Evolutionary conservation across 2,113 vertebrate genomes (phyloP).

Genomic region (Rhineura floridana): DNA sequence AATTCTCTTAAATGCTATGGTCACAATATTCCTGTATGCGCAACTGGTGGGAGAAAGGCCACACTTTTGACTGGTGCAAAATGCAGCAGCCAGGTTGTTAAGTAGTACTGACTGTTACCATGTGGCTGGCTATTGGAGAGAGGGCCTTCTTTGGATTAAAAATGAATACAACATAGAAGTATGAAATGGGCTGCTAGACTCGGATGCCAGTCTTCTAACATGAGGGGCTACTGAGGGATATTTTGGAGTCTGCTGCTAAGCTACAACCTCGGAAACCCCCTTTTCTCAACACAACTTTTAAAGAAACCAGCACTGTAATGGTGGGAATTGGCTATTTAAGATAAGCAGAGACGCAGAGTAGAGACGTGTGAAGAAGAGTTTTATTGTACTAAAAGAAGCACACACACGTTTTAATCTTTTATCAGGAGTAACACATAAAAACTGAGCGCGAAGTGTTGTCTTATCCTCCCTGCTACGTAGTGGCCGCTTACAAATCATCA

Average conservation of each 20-base stretch:
- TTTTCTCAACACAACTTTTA: no score
- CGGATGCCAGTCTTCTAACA: background rate
- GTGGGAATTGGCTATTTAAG: no score
- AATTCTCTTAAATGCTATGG: background rate
- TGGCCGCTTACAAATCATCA: no score
- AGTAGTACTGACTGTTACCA: background rate
- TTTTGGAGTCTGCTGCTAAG: no score
- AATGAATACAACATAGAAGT: background rate
- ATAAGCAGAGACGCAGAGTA: no score
- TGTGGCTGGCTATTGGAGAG: background rate
- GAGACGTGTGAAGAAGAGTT: no score
- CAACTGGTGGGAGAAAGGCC: background rate
- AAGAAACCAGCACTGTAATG: no score
- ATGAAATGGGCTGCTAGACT: background rate
- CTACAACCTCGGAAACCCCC: no score
- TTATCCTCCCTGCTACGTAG: background rate
- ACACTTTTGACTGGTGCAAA: background rate
- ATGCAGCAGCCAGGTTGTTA: background rate
- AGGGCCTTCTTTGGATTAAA: background rate
- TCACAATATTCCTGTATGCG: background rate
- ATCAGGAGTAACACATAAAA: background rate
- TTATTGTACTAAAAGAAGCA: background rate
- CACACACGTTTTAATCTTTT: background rate
- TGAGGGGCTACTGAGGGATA: no score
- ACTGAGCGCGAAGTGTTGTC: fast-evolving